These are phyloP conservation scores for Dicranocentrus wangi DNA, from an alignment of 2,888 invertebrate genomes.

Conservation along the genomic window DNA sequence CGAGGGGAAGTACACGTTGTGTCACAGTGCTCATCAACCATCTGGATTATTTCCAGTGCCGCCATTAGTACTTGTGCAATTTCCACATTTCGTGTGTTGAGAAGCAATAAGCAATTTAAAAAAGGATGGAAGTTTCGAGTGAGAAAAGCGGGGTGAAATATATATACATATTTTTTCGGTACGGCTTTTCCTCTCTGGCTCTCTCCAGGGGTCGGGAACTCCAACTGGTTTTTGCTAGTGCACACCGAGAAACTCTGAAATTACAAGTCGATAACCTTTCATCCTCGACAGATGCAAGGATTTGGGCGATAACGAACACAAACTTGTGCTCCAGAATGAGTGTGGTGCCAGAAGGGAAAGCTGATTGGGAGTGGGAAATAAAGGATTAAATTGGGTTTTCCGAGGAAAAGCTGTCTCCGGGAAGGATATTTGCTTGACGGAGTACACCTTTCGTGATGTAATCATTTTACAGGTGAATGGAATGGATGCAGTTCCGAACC, in stretches of 20 bases:
- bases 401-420: too few relatives aligned
- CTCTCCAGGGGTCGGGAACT: conserved; percentile 49
- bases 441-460: too few relatives aligned
- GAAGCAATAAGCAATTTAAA: conserved; percentile 21
- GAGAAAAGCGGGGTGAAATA: conserved; percentile 19
- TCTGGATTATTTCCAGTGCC: conserved; percentile 36
- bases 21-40: conserved; percentile 6
- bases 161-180: too few relatives aligned
- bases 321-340: too few relatives aligned
- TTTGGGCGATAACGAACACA: not conserved
- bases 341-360: too few relatives aligned
- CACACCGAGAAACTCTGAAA: conserved; percentile 7
- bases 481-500: too few relatives aligned
- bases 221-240: conserved; percentile 13
- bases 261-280: conserved; percentile 56
- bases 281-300: conserved; percentile 1
- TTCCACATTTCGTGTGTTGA: not conserved
- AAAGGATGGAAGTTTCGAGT: not conserved
- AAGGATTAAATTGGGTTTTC: too few relatives aligned
- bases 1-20: not conserved
- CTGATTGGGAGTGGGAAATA: too few relatives aligned
- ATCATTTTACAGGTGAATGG: too few relatives aligned
- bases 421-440: too few relatives aligned
- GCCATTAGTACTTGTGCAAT: not conserved
- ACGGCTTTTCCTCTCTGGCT: conserved; percentile 37